Conservation (phyloP, 2,797 vertebrate genomes). For the Peromyscus eremicus region DNA sequence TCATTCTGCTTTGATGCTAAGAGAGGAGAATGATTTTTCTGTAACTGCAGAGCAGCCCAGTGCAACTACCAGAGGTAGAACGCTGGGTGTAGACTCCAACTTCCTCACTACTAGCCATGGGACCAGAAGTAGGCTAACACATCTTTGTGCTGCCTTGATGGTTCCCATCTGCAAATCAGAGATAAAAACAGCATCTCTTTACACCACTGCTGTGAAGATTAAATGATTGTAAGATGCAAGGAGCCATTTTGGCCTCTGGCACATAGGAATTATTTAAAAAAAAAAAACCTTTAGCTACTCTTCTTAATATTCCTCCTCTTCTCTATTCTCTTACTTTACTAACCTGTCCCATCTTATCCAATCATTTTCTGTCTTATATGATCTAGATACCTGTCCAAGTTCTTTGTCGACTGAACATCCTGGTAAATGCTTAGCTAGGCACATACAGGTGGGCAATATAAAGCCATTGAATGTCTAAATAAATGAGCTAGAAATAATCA, state of each 20-base stretch:
- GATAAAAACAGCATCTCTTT: neutral
- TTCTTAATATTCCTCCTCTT: neutral
- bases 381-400: neutral
- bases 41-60: neutral
- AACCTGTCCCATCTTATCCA: neutral
- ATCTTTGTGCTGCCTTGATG: neutral
- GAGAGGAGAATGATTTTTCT: neutral
- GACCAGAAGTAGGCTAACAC: neutral
- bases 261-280: neutral
- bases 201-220: neutral
- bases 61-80: neutral
- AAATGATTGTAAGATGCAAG: neutral
- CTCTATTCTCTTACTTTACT: neutral
- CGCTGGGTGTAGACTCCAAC: neutral
- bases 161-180: neutral
- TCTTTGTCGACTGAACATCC: neutral
- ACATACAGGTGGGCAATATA: neutral
- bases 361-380: neutral
- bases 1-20: neutral
- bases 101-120: neutral
- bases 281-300: neutral
- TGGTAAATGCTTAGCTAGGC: neutral
- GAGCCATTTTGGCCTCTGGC: neutral
- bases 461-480: neutral
- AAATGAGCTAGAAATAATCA: conserved; percentile 3